These are phyloP conservation scores for Trogon surrucura DNA, from an alignment of 2,113 vertebrate genomes.

Conservation along the genomic window DNA sequence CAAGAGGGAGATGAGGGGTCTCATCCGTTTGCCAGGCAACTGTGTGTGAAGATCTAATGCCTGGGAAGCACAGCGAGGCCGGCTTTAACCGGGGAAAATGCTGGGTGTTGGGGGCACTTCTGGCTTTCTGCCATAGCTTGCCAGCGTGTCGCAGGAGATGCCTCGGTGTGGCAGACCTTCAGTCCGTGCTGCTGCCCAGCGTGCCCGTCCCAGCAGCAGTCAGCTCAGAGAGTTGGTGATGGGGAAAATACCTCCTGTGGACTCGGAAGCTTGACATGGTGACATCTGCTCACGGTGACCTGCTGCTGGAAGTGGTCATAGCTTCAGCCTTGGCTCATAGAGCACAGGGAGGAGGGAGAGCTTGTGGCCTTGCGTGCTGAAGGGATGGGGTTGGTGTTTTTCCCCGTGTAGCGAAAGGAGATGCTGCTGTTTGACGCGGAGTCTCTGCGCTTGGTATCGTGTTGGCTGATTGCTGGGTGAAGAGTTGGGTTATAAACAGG, in stretches of 20 bases:
- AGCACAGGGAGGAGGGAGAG: neutral
- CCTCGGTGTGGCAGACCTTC: neutral
- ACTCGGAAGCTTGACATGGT: neutral
- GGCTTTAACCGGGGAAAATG: neutral
- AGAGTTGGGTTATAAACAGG: neutral
- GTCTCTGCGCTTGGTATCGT: neutral
- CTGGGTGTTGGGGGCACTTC: fast-evolving
- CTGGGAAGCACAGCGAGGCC: neutral
- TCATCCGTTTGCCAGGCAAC: neutral
- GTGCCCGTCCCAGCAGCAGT: neutral
- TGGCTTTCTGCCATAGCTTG: neutral
- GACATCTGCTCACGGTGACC: neutral
- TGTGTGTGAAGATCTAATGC: neutral
- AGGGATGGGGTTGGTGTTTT: neutral
- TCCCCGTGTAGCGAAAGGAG: neutral
- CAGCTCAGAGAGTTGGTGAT: neutral
- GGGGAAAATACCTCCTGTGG: neutral
- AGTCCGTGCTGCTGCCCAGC: neutral
- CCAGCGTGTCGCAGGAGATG: neutral
- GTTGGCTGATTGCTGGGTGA: neutral
- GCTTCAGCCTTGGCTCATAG: neutral
- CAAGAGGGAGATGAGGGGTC: neutral
- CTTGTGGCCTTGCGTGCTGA: neutral
- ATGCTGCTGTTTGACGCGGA: neutral
- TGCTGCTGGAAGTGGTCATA: fast-evolving